These are phyloP conservation scores for Amiota mariae DNA, from an alignment of 2,888 invertebrate genomes.

Conservation along the genomic window DNA sequence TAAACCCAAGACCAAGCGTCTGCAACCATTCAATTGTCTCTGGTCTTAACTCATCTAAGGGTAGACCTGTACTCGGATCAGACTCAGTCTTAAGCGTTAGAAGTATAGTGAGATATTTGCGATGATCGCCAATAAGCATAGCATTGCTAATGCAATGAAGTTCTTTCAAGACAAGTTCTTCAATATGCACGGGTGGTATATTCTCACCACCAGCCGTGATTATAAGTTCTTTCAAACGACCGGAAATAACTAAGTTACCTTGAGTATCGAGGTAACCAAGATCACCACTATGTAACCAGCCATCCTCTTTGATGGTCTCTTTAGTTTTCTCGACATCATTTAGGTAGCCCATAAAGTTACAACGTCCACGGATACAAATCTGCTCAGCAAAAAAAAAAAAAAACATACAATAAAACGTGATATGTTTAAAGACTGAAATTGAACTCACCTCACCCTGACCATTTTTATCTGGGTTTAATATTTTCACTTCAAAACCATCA, in stretches of 20 bases:
- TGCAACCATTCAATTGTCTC: constrained; percentile 82
- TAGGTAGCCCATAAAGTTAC: constrained; percentile 91
- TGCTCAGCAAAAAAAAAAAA: constrained; percentile 32
- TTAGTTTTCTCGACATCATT: constrained; percentile 80
- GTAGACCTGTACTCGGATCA: constrained; percentile 80
- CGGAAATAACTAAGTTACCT: constrained; percentile 83
- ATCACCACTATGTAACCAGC: constrained; percentile 91
- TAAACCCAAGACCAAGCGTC: constrained; percentile 78
- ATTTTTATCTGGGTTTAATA: constrained; percentile 80
- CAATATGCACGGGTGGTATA: constrained; percentile 88
- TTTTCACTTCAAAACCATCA: constrained; percentile 80
- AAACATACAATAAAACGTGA: neutral
- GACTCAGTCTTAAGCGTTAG: constrained; percentile 88
- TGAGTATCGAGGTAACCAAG: constrained; percentile 85
- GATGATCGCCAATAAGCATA: constrained; percentile 89
- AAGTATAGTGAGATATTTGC: constrained; percentile 88
- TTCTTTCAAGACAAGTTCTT: constrained; percentile 83
- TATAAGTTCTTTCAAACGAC: constrained; percentile 84
- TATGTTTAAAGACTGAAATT: neutral
- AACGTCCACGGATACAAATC: constrained; percentile 86
- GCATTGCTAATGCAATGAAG: constrained; percentile 85
- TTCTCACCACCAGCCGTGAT: constrained; percentile 98
- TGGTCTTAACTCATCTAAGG: constrained; percentile 80
- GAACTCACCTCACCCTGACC: constrained; percentile 82
- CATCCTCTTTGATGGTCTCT: constrained; percentile 83